These are phyloP conservation scores for Olivierus martensii DNA, from an alignment of 1,140 invertebrate species.

Conservation along the genomic window DNA sequence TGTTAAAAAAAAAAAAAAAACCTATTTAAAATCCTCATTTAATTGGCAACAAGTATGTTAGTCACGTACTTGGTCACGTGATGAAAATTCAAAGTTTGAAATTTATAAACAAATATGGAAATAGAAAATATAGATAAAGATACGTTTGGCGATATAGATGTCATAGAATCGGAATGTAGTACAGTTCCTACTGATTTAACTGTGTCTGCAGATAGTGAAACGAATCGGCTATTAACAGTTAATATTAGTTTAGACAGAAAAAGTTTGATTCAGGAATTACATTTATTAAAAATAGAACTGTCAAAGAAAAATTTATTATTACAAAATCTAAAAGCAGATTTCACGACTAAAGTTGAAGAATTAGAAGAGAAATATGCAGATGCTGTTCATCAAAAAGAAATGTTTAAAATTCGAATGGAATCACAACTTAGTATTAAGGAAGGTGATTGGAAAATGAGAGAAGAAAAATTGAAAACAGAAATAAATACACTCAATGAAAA, in stretches of 20 bases:
- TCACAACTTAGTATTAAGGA: background rate
- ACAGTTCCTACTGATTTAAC: background rate
- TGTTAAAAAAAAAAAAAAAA: no score
- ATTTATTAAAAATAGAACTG: background rate
- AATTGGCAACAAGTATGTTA: no score
- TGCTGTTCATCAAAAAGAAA: background rate
- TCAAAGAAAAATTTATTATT: background rate
- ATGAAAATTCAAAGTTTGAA: no score
- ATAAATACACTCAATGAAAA: no score
- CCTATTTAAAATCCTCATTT: no score
- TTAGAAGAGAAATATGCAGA: background rate
- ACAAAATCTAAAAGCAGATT: background rate
- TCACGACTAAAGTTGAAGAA: background rate
- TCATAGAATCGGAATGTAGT: background rate
- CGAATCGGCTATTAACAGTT: background rate
- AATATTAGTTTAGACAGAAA: background rate
- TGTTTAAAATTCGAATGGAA: background rate
- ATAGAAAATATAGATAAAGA: no score
- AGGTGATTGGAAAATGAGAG: background rate
- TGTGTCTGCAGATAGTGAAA: background rate
- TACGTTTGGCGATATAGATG: no score
- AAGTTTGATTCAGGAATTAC: background rate
- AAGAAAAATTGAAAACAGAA: no score
- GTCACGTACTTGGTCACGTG: no score
- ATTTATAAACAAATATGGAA: no score